Evolutionary conservation across 2,888 invertebrate species (phyloP), one percentile per base, ranked within the genome.

Genomic region (Heliconius sara): DNA sequence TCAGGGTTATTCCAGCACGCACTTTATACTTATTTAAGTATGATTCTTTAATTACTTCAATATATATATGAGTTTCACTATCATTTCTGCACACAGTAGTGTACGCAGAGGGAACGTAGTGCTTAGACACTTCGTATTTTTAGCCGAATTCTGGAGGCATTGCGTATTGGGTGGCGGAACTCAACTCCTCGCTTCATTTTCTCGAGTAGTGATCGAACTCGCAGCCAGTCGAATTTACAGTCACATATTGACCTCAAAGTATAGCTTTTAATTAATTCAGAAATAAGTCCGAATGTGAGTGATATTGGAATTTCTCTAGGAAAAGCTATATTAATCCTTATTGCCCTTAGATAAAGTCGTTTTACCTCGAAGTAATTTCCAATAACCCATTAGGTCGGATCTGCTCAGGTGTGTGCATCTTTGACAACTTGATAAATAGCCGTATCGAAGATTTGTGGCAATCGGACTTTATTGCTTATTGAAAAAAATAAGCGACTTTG

Each of bases 381-480:
- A 57, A 65, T 75, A 43, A 43, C 66, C 63, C 66, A 75, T 75
- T 75, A 75, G 66, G 30, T 30, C 75, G 75, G 27, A 65, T 3
- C 65, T 66, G 75, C 27, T 27, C 75, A 75, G 75, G 75, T 75
- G 75, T 74, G 63, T 66, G 43, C 65, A 75, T 75, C 75, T 75
- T 75, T 75, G 75, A 75, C 75, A 47, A 75, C 66, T 66, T 75
- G 75, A 75, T 65, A 75, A 47, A 75, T 75, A 47, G 65, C 22
- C 65, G 43, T 65, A 75, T 30, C 75, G 65, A 47, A 30, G 43
- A 27, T 66, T 75, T 75, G 75, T 75, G 75, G 66, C 43, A 19
- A 75, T 75, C n/a, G 75, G 65, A 65, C 75, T 66, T 75, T 75
- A 47, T 75, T 66, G 66, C 66, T 66, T 75, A 75, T 75, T 75